phyloP scores from a whole-genome alignment of 2,113 vertebrate genomes.

The Dromiciops gliroides region DNA sequence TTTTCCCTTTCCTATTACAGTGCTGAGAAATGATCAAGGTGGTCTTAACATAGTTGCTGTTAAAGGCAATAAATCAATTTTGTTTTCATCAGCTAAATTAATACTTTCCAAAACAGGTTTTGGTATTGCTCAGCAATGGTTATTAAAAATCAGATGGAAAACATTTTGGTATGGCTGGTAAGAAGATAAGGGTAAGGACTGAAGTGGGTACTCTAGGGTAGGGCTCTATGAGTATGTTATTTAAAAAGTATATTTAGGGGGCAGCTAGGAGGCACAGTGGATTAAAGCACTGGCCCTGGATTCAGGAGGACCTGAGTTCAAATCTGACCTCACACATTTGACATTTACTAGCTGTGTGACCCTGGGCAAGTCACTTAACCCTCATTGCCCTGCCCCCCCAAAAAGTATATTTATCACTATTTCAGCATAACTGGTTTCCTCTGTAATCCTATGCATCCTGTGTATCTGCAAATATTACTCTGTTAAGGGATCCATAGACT shows the following conservation, averaged over 20 bases:
- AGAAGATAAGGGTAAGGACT: constrained; percentile 2
- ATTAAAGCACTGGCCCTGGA: too few species aligned
- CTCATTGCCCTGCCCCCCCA: too few species aligned
- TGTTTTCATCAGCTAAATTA: constrained; percentile 61
- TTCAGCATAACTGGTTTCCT: background rate
- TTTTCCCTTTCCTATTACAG: constrained; percentile 12
- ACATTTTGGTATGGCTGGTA: constrained; percentile 32
- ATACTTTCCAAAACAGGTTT: constrained; percentile 47
- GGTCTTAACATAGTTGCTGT: constrained; percentile 2
- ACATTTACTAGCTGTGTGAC: too few species aligned
- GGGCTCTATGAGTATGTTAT: too few species aligned
- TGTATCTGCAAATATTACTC: background rate
- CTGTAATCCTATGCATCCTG: background rate
- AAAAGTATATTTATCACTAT: too few species aligned
- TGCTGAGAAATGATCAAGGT: constrained; percentile 3
- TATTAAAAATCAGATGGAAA: constrained; percentile 67
- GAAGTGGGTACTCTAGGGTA: too few species aligned
- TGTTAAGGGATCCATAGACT: background rate
- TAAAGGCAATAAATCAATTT: constrained; percentile 45
- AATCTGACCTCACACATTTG: too few species aligned
- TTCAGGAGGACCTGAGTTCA: too few species aligned
- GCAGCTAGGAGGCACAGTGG: too few species aligned
- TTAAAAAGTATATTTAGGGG: too few species aligned
- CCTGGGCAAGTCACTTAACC: too few species aligned
- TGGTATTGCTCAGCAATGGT: constrained; percentile 65